Evolutionary conservation across 2,113 vertebrate species (phyloP), one percentile per base, ranked within the genome.

Genomic region (Callopanchax toddi): DNA sequence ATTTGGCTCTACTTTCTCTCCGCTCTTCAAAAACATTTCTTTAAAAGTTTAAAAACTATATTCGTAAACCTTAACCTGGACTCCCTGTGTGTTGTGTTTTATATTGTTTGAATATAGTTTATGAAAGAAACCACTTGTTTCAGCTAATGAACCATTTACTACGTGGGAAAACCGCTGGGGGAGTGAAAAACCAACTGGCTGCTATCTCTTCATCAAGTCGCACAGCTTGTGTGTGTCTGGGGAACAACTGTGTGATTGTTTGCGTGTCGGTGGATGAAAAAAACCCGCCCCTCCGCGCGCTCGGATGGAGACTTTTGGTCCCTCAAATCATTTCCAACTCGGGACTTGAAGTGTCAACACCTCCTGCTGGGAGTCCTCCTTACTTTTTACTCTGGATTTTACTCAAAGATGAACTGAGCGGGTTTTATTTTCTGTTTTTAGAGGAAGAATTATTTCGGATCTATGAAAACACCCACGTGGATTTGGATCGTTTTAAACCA

Each of bases 381-480:
- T 42, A 22, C 67, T 48, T 20, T n/a, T 9, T 40, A 9, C 54
- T 74, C 69, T 77, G 89, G 87, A 89, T 69, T n/a, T 46, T 81
- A 74, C 54, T 45, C 18, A 0, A 73, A 60, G 55, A 77, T 82
- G 57, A 78, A 67, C 60, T 76, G 60, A 75, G 36, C 29, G 23
- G n/a, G 39, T 26, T 55, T 71, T 6, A 32, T 69, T 20, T 40
- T 40, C 26, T 55, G 60, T 80, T 71, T 84, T 82, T 29, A 43
- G 63, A 67, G 65, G 74, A 64, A 65, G 74, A 82, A 78, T 69
- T 67, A 42, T 50, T 74, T 80, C 81, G 90, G 91, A 91, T 92
- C 83, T 93, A 93, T 90, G 89, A 89, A 81, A 88, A 87, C 78
- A 84, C 74, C 79, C 84, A 70, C 71, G 89, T 87, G 91, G 92